phyloP scores from a whole-genome alignment of 2,113 vertebrate genomes.

The Mola mola region DNA sequence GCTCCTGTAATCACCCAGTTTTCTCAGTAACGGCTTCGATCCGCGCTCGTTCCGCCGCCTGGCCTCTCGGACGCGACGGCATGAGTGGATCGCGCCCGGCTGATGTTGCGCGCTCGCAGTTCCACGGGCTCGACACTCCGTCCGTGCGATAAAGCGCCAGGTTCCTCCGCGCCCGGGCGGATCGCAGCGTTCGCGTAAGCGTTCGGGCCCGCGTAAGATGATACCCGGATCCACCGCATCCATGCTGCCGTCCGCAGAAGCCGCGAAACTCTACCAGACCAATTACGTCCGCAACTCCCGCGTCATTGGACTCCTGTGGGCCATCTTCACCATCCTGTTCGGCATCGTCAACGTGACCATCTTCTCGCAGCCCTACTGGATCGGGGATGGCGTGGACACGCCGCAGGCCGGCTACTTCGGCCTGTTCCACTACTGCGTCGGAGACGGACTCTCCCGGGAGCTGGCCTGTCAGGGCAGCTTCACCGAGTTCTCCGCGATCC shows the following conservation, averaged over 20 bases:
- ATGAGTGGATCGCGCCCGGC: conserved; percentile 66
- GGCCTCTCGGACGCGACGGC: conserved; percentile 58
- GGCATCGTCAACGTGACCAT: conserved; percentile 95
- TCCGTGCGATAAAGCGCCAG: background rate
- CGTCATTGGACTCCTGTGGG: conserved; percentile 95
- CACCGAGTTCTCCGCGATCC: conserved; percentile 93
- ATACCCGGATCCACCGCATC: conserved; percentile 84
- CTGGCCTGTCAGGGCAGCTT: conserved; percentile 94
- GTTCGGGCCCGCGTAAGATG: conserved; percentile 71
- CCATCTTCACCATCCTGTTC: conserved; percentile 96
- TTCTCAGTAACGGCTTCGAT: conserved; percentile 13
- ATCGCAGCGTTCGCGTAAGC: conserved; percentile 38
- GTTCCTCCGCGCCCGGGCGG: conserved; percentile 28
- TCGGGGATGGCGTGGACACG: conserved; percentile 95
- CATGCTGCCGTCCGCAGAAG: conserved; percentile 93
- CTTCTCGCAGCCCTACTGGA: conserved; percentile 98
- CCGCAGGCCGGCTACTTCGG: conserved; percentile 97
- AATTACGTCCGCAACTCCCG: conserved; percentile 96
- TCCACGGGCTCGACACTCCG: conserved; percentile 9
- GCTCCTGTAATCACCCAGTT: conserved; percentile 20
- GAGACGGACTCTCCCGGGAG: conserved; percentile 89
- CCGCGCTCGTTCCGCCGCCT: conserved; percentile 4
- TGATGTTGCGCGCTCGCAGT: conserved; percentile 37
- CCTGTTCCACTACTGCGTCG: conserved; percentile 95
- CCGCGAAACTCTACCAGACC: conserved; percentile 94